phyloP scores from a whole-genome alignment of 2,113 vertebrate species.

The Epinephelus lanceolatus region DNA sequence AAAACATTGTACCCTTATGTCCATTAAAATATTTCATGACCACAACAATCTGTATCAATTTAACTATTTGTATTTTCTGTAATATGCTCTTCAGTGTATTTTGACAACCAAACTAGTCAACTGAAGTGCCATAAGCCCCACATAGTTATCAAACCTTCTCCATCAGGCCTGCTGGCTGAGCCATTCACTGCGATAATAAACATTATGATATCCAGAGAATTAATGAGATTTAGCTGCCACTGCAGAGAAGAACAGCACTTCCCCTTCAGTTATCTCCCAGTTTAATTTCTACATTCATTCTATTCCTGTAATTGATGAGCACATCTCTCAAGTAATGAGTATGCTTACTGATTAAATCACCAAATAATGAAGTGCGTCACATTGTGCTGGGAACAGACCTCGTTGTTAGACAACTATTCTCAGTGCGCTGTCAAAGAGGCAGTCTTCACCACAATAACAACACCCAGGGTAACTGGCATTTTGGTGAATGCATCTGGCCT shows the following conservation, averaged over 20 bases:
- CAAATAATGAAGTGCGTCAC: not conserved
- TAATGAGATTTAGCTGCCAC: not conserved
- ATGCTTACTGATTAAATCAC: conserved; percentile 10
- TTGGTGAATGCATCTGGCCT: not conserved
- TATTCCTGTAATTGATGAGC: conserved; percentile 6
- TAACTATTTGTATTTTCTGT: not conserved
- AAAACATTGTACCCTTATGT: not conserved
- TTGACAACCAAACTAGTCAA: not conserved
- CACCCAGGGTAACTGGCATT: not conserved
- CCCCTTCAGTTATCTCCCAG: not conserved
- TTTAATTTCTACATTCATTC: conserved; percentile 21
- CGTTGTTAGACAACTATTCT: not conserved
- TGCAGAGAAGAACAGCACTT: not conserved
- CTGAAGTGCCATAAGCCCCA: not conserved
- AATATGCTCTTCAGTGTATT: not conserved
- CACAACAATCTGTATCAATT: not conserved
- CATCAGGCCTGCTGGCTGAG: too few species aligned
- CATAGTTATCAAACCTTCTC: not conserved
- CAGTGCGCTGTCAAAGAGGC: not conserved
- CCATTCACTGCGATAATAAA: not conserved
- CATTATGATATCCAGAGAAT: not conserved
- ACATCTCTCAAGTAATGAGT: not conserved
- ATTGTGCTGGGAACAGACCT: conserved; percentile 2
- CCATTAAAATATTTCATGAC: not conserved
- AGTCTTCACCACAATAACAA: not conserved